A percentile compares a stretch with the other conserved stretches of the same genome.
These are phyloP conservation scores for Coracias cyanogaster DNA, from an alignment of 2,797 vertebrate genomes.

Conservation along the genomic window DNA sequence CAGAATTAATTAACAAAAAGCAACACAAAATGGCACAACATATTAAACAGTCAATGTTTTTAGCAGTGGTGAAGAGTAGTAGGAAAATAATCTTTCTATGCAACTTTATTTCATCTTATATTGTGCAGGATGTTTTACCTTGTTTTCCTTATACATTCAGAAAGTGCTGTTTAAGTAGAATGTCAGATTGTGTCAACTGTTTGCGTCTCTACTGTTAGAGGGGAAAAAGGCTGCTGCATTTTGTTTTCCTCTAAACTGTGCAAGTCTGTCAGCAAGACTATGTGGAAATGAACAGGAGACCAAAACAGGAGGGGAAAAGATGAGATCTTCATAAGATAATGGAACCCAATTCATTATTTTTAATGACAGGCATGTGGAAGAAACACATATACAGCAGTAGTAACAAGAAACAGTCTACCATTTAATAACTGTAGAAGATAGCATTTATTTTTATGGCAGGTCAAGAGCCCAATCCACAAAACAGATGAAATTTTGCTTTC, in stretches of 20 bases:
- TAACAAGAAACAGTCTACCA: slow-evolving; percentile 64
- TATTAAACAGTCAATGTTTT: not conserved
- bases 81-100: not conserved
- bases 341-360: slow-evolving; percentile 53
- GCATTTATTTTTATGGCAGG: slow-evolving; percentile 60
- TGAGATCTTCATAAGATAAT: not conserved
- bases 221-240: slow-evolving; percentile 45
- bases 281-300: not conserved
- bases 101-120: not conserved
- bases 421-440: slow-evolving; percentile 56
- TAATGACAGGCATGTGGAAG: slow-evolving; percentile 54
- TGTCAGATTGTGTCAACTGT: slow-evolving; percentile 31
- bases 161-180: not conserved
- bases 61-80: not conserved
- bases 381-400: not conserved
- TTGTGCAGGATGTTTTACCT: not conserved
- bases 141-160: not conserved
- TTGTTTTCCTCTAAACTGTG: slow-evolving; percentile 60
- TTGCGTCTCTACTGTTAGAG: not conserved
- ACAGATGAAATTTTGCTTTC: slow-evolving; percentile 53
- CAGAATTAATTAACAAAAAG: not conserved
- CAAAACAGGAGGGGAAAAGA: not conserved
- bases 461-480: slow-evolving; percentile 35
- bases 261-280: slow-evolving; percentile 13
- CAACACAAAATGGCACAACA: not conserved